These are phyloP conservation scores for Phycodurus eques DNA, from an alignment of 2,113 vertebrate species.

Conservation along the genomic window DNA sequence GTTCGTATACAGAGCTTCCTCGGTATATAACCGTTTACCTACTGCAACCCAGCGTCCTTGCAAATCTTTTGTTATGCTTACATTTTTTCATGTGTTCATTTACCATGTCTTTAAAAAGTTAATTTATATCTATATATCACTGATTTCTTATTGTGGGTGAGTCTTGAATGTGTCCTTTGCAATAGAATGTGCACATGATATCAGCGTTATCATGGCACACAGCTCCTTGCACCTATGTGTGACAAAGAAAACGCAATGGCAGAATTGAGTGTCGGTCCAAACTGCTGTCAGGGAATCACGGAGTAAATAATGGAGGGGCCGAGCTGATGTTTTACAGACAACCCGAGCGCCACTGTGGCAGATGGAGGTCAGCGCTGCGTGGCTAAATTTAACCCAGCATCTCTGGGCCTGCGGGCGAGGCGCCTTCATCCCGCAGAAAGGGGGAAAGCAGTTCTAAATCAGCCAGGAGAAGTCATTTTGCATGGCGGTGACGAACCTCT, in stretches of 20 bases:
- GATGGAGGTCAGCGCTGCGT: constrained; percentile 51
- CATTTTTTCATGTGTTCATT: background rate
- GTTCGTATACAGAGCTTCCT: background rate
- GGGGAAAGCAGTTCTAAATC: constrained; percentile 5
- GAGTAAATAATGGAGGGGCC: constrained; percentile 24
- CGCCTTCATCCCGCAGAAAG: constrained; percentile 17
- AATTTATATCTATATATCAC: background rate
- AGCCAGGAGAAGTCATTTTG: constrained; percentile 46
- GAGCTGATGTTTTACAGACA: constrained; percentile 49
- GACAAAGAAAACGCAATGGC: constrained; percentile 14
- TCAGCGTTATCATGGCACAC: constrained; percentile 50
- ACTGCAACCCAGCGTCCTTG: background rate
- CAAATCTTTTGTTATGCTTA: background rate
- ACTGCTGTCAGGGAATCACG: constrained; percentile 52
- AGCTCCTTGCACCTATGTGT: constrained; percentile 38
- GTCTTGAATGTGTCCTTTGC: background rate
- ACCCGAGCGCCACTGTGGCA: constrained; percentile 45
- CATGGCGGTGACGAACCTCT: constrained; percentile 56
- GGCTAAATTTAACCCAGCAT: constrained; percentile 54
- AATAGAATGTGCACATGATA: constrained; percentile 33
- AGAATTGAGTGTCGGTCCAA: constrained; percentile 48
- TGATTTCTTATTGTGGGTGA: too few relatives aligned
- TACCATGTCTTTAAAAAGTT: too few relatives aligned
- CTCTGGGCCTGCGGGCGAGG: constrained; percentile 30
- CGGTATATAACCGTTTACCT: too few relatives aligned